These are phyloP conservation scores for Lacanobia wlatinum DNA, from an alignment of 2,888 invertebrate species.

Conservation along the genomic window DNA sequence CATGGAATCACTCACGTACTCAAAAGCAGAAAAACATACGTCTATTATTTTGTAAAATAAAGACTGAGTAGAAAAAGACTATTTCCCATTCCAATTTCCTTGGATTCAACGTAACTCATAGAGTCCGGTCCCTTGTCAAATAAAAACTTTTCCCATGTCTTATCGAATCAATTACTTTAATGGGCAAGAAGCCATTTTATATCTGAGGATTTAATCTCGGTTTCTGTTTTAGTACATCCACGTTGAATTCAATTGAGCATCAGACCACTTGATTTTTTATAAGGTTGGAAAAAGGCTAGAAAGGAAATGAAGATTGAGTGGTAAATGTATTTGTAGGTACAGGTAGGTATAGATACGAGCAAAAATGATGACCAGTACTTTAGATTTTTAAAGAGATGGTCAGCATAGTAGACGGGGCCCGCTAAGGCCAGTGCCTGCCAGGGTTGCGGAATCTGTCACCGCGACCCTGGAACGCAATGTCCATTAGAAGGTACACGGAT, in stretches of 20 bases:
- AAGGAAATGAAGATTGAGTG: conserved; percentile 38
- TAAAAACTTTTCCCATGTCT: conserved; percentile 87
- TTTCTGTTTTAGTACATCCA: conserved; percentile 66
- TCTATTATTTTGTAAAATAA: conserved; percentile 78
- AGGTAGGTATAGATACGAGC: not conserved
- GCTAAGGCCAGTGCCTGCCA: too few relatives aligned
- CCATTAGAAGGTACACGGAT: too few relatives aligned
- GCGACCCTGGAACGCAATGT: too few relatives aligned
- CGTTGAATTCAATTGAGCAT: conserved; percentile 60
- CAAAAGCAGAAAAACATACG: conserved; percentile 57
- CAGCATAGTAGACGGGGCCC: too few relatives aligned
- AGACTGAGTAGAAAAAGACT: conserved; percentile 74
- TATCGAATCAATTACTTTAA: conserved; percentile 88
- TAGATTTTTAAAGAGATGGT: too few relatives aligned
- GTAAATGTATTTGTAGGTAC: conserved; percentile 4
- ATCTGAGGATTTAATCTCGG: conserved; percentile 72
- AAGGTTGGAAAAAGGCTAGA: conserved; percentile 31
- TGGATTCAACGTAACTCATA: conserved; percentile 82
- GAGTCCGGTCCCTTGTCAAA: conserved; percentile 86
- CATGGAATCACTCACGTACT: conserved; percentile 8
- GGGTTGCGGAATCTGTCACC: too few relatives aligned
- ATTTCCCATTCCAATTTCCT: conserved; percentile 83
- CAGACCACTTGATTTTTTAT: conserved; percentile 53
- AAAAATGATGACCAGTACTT: not conserved
- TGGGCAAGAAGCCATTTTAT: conserved; percentile 80